A percentile compares a stretch with the other conserved stretches of the same genome.
phyloP scores from a whole-genome alignment of 2,888 invertebrate species.

The Tethea ocularis region DNA sequence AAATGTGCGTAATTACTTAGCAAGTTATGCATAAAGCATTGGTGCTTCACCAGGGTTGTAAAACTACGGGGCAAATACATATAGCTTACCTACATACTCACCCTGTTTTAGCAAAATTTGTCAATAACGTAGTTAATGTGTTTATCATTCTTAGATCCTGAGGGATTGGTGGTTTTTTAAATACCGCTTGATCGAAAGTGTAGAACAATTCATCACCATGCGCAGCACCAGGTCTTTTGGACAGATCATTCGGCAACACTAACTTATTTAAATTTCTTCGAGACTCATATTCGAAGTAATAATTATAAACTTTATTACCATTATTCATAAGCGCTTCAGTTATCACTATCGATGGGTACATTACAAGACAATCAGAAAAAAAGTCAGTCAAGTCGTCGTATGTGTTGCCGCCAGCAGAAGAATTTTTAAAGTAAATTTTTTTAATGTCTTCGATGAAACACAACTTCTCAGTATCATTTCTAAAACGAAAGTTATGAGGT shows the following conservation, averaged over 20 bases:
- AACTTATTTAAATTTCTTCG: conserved; percentile 42
- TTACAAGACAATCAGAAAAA: conserved; percentile 43
- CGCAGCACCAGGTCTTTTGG: conserved; percentile 32
- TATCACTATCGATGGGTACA: conserved; percentile 30
- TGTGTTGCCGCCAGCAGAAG: conserved; percentile 15
- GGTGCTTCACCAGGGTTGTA: too few relatives aligned
- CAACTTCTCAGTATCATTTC: conserved; percentile 24
- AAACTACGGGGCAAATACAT: too few relatives aligned
- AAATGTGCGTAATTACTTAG: too few relatives aligned
- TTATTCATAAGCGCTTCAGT: conserved; percentile 26
- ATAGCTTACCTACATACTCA: conserved; percentile 21
- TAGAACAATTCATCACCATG: conserved; percentile 46
- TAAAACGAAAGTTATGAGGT: conserved; percentile 36
- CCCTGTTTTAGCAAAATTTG: conserved; percentile 47
- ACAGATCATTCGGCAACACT: conserved; percentile 18
- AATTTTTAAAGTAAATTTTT: conserved; percentile 40
- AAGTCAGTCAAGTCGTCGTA: conserved; percentile 36
- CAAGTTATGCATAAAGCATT: too few relatives aligned
- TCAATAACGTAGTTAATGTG: conserved; percentile 40
- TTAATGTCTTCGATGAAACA: conserved; percentile 29
- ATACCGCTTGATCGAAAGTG: conserved; percentile 32
- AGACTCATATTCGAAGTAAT: conserved; percentile 47
- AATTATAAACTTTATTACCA: conserved; percentile 36
- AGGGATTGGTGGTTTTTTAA: conserved; percentile 19
- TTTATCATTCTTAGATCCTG: conserved; percentile 31